Conservation (phyloP, 2,797 vertebrate genomes). For the Enteromius thamalakanensis region DNA sequence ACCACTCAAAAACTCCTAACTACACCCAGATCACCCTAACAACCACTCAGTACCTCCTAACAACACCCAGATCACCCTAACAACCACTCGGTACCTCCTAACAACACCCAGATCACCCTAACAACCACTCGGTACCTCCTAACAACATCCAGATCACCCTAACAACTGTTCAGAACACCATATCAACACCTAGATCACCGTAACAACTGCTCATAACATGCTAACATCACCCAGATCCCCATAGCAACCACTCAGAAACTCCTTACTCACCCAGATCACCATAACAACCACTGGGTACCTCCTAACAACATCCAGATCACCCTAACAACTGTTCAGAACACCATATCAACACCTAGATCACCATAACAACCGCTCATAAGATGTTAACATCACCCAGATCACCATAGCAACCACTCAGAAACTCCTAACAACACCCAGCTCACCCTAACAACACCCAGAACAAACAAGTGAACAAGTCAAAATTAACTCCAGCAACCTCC, state of each 20-base stretch:
- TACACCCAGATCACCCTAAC: background rate
- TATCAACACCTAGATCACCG: background rate
- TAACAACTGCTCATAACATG: fast-evolving
- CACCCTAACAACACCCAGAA: background rate
- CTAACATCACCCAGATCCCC: background rate
- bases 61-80: background rate
- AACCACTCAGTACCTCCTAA: fast-evolving
- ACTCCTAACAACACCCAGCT: background rate
- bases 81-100: too few species aligned
- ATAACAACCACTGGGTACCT: background rate
- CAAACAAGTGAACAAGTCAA: background rate
- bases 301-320: too few species aligned
- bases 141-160: too few species aligned
- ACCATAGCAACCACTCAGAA: background rate
- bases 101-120: too few species aligned
- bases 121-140: too few species aligned
- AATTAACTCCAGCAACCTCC: background rate
- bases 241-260: background rate
- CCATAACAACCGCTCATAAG: background rate
- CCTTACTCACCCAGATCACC: background rate
- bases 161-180: background rate
- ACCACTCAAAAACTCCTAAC: too few species aligned
- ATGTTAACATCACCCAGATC: background rate
- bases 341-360: too few species aligned
- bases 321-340: background rate